These are phyloP conservation scores for Aspidoscelis tigris DNA, from an alignment of 2,113 vertebrate genomes.

Conservation along the genomic window DNA sequence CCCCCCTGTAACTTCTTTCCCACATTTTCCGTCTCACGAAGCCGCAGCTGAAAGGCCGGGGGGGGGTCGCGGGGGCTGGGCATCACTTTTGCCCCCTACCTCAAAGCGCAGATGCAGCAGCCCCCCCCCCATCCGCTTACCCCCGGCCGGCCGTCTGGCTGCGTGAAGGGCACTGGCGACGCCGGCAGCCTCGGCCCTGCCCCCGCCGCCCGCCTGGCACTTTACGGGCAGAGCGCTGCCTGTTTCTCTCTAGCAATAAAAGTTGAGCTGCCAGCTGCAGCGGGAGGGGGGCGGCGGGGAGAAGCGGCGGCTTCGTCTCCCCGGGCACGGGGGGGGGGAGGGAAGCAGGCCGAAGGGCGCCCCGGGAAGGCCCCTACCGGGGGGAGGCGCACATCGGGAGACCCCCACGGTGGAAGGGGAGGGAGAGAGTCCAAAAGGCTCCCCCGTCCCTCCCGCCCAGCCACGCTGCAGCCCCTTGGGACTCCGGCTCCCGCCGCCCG, in stretches of 20 bases:
- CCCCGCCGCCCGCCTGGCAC: background rate
- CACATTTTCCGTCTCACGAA: background rate
- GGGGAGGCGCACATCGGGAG: background rate
- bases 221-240: constrained; percentile 2
- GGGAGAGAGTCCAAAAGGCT: background rate
- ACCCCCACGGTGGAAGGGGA: background rate
- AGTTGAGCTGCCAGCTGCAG: background rate
- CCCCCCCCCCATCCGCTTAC: background rate
- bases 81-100: no score
- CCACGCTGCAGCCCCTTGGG: no score
- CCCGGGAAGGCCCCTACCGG: background rate
- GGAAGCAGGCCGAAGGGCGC: background rate
- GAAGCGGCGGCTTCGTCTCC: background rate
- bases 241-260: background rate
- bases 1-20: no score
- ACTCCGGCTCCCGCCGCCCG: no score
- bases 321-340: background rate
- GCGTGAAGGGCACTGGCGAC: background rate
- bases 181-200: background rate
- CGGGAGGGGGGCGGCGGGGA: no score
- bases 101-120: background rate
- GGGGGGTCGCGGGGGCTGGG: no score
- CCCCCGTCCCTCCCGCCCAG: no score
- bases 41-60: no score
- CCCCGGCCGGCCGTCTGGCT: background rate